These are phyloP conservation scores for Leucophora obtusa DNA, from an alignment of 2,888 invertebrate species.

Conservation along the genomic window DNA sequence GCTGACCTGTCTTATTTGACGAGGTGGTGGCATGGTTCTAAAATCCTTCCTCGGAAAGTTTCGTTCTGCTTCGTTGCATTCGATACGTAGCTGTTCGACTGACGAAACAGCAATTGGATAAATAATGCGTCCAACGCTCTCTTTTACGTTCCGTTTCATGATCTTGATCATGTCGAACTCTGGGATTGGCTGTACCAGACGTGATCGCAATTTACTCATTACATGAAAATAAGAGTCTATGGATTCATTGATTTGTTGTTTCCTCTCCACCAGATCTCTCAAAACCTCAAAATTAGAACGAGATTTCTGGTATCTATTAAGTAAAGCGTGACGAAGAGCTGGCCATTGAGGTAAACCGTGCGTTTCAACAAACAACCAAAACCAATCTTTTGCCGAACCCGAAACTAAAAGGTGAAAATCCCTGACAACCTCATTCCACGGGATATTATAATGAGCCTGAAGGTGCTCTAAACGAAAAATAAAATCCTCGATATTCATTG, in stretches of 20 bases:
- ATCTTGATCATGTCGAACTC: too few species aligned
- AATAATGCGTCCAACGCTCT: too few species aligned
- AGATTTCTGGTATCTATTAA: not conserved
- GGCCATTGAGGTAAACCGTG: not conserved
- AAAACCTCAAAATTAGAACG: conserved; percentile 1
- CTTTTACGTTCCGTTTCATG: too few species aligned
- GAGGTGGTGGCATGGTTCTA: not conserved
- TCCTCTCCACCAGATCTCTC: not conserved
- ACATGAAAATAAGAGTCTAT: not conserved
- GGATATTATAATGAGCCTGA: conserved; percentile 17
- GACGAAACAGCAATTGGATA: conserved; percentile 1
- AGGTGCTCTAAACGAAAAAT: conserved; percentile 34
- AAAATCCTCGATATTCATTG: conserved; percentile 30
- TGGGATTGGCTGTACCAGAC: too few species aligned
- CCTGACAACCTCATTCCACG: conserved; percentile 17
- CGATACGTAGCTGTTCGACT: conserved; percentile 12
- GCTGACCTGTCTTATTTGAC: not conserved
- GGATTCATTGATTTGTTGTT: not conserved
- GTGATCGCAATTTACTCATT: not conserved
- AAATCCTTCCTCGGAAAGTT: not conserved
- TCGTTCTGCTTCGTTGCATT: conserved; percentile 13
- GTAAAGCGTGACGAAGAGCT: not conserved
- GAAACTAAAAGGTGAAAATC: conserved; percentile 28
- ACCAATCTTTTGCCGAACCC: conserved; percentile 40
- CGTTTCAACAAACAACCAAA: conserved; percentile 25